These are phyloP conservation scores for Hemicentrotus pulcherrimus DNA, from an alignment of 35 echinoderm and acorn worm genomes.

Conservation along the genomic window DNA sequence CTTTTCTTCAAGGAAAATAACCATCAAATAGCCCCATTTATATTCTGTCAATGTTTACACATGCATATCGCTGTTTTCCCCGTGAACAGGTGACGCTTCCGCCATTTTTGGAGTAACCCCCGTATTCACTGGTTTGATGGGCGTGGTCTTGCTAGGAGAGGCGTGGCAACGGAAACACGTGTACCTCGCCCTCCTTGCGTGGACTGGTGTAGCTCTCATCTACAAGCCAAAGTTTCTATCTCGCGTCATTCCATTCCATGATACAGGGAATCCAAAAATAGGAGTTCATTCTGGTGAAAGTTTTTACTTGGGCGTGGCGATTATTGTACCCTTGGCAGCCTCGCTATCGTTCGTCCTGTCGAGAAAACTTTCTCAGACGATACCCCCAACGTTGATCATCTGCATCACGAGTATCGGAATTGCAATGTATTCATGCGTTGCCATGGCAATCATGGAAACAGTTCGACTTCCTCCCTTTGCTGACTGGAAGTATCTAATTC, in stretches of 20 bases:
- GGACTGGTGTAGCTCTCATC: conserved; percentile 44
- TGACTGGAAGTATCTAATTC: conserved; percentile 35
- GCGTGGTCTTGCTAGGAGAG: conserved; percentile 46
- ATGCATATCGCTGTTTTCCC: too few species aligned
- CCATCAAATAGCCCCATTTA: too few species aligned
- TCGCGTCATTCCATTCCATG: background rate
- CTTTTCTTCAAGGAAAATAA: too few species aligned
- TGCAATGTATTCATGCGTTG: background rate
- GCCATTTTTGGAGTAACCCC: conserved; percentile 36
- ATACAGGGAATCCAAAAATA: background rate
- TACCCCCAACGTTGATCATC: conserved; percentile 9
- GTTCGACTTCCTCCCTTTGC: background rate
- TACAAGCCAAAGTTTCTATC: conserved; percentile 13
- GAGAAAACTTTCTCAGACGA: conserved; percentile 15
- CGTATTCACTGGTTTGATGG: conserved; percentile 25
- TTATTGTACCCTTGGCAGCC: background rate
- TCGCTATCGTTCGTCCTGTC: conserved; percentile 21
- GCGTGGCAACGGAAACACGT: conserved; percentile 40
- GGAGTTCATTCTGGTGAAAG: conserved; percentile 3
- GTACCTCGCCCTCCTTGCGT: conserved; percentile 17
- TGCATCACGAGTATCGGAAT: conserved; percentile 24
- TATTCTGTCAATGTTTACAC: too few species aligned
- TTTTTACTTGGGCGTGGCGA: conserved; percentile 2
- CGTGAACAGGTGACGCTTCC: conserved; percentile 22
- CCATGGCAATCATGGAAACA: conserved; percentile 18